phyloP scores from a whole-genome alignment of 2,797 vertebrate species.

The Malacoctenus gilli region DNA sequence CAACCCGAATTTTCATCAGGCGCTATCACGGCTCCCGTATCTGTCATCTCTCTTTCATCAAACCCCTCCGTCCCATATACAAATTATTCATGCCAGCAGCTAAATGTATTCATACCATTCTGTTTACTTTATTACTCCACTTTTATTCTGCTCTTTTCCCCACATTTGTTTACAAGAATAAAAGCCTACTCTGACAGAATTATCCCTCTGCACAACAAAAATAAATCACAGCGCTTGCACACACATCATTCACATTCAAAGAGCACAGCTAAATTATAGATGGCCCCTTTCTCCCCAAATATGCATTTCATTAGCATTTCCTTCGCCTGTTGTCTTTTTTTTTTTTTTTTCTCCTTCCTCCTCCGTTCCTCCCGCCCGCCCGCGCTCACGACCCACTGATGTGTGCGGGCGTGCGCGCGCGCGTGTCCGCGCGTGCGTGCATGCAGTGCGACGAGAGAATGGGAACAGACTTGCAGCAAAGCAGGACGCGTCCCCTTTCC shows the following conservation, averaged over 20 bases:
- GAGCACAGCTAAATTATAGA: slow-evolving; percentile 83
- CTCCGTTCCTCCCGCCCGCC: slow-evolving; percentile 48
- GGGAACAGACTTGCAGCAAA: slow-evolving; percentile 79
- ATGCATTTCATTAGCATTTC: slow-evolving; percentile 84
- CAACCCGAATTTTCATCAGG: slow-evolving; percentile 30
- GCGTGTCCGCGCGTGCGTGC: slow-evolving; percentile 34
- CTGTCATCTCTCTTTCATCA: slow-evolving; percentile 73
- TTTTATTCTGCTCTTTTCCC: slow-evolving; percentile 78
- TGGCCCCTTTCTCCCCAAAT: slow-evolving; percentile 78
- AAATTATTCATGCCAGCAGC: slow-evolving; percentile 79
- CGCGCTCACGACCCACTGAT: slow-evolving; percentile 47
- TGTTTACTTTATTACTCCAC: slow-evolving; percentile 83
- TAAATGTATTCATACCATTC: slow-evolving; percentile 81
- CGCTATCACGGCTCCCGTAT: slow-evolving; percentile 57
- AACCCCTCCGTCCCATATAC: slow-evolving; percentile 64
- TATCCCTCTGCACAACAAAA: slow-evolving; percentile 80
- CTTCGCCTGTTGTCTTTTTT: slow-evolving; percentile 76
- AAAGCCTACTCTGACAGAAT: slow-evolving; percentile 83
- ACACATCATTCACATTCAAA: slow-evolving; percentile 84
- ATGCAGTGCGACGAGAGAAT: slow-evolving; percentile 65
- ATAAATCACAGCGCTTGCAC: slow-evolving; percentile 80
- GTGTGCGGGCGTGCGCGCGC: slow-evolving; percentile 29
- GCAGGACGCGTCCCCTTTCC: slow-evolving; percentile 85
- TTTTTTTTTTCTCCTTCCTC: no score
- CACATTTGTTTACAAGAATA: slow-evolving; percentile 85